A percentile compares a stretch with the other conserved stretches of the same genome.
These are phyloP conservation scores for Bombyx mandarina DNA, from an alignment of 1,140 invertebrate species.

Conservation along the genomic window DNA sequence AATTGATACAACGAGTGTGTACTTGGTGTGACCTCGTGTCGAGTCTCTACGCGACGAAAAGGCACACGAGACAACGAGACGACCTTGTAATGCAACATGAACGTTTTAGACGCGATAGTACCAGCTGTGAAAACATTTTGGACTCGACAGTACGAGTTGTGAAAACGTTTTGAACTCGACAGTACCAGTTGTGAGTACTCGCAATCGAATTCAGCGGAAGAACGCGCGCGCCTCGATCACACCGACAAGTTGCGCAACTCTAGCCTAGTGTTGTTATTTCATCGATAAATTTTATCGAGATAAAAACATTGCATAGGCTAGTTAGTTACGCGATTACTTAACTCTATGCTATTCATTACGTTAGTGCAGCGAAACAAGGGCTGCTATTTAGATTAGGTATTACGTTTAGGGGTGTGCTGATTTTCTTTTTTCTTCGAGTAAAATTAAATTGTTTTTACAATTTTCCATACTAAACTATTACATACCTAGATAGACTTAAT, in stretches of 20 bases:
- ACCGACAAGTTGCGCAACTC: constrained; percentile 16
- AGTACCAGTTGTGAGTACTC: constrained; percentile 11
- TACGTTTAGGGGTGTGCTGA: no score
- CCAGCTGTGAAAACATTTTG: constrained; percentile 5
- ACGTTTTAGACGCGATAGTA: constrained; percentile 11
- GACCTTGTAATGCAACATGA: background rate
- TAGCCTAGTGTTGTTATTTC: constrained; percentile 28
- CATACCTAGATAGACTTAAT: no score
- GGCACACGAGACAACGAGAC: no score
- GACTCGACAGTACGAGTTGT: constrained; percentile 8
- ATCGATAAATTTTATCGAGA: constrained; percentile 27
- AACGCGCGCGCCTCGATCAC: constrained; percentile 22
- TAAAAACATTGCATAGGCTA: constrained; percentile 18
- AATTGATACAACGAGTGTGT: no score
- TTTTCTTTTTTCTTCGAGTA: no score
- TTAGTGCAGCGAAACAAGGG: constrained; percentile 7
- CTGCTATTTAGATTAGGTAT: constrained; percentile 3
- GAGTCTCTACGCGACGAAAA: no score
- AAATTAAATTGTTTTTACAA: no score
- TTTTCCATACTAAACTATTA: no score
- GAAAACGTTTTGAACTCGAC: constrained; percentile 4
- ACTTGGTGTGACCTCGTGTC: no score
- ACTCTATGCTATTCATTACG: constrained; percentile 13
- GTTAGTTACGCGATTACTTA: constrained; percentile 25
- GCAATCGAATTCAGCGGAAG: constrained; percentile 53